These are phyloP conservation scores for Microtus montanus DNA, from an alignment of 2,113 vertebrate species.

Conservation along the genomic window DNA sequence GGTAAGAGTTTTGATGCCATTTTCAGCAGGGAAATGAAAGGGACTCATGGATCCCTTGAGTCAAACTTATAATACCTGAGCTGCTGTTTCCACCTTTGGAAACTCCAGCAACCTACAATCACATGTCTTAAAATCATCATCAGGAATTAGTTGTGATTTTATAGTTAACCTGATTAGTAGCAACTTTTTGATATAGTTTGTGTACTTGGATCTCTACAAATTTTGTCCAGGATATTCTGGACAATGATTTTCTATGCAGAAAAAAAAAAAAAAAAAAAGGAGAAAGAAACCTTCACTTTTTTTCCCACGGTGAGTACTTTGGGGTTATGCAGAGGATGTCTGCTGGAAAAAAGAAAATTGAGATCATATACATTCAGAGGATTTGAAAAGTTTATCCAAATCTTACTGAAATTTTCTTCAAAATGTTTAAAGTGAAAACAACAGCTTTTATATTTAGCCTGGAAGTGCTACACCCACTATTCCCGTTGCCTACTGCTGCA, in stretches of 20 bases:
- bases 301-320: not conserved
- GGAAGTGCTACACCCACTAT: not conserved
- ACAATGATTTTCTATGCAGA: not conserved
- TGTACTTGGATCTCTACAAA: not conserved
- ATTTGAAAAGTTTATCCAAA: not conserved
- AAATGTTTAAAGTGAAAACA: not conserved
- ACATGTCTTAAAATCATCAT: not conserved
- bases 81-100: not conserved
- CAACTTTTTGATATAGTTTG: not conserved
- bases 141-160: not conserved
- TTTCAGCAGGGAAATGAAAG: not conserved
- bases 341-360: not conserved
- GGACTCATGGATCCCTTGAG: not conserved
- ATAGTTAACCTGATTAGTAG: not conserved
- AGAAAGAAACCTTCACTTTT: not conserved
- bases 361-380: not conserved
- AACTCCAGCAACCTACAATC: not conserved
- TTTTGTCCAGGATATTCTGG: not conserved
- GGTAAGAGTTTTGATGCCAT: not conserved
- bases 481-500: not conserved
- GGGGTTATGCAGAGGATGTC: not conserved
- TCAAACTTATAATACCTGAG: not conserved
- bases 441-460: not conserved
- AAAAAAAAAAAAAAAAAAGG: not conserved
- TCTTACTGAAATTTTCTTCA: not conserved